Conservation (phyloP, 2,113 vertebrate species). For the Campylomormyrus tamandua region DNA sequence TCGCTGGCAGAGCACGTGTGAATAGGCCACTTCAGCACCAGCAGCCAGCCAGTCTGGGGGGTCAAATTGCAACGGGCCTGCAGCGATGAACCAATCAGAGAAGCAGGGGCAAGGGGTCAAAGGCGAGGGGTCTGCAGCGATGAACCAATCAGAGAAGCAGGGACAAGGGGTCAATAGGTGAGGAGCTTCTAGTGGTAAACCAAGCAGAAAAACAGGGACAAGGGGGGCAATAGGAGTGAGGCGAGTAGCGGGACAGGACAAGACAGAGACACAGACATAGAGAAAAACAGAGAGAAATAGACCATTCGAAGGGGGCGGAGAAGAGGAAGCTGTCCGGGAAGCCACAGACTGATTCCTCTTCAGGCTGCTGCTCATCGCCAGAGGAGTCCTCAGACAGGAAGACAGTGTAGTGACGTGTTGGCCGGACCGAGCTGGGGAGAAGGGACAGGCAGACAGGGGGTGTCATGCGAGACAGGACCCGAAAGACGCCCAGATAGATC, state of each 20-base stretch:
- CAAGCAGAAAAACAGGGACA: not conserved
- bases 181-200: not conserved
- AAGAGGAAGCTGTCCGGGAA: constrained; percentile 93
- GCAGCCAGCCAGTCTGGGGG: not conserved
- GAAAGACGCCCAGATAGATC: not conserved
- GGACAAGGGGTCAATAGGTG: not conserved
- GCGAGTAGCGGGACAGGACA: not conserved
- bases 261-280: not conserved
- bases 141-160: not conserved
- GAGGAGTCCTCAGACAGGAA: constrained; percentile 97
- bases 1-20: not conserved
- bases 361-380: constrained; percentile 83
- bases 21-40: not conserved
- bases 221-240: not conserved
- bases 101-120: not conserved
- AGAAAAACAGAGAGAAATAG: constrained; percentile 49
- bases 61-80: not conserved
- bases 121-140: not conserved
- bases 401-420: constrained; percentile 90
- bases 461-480: not conserved
- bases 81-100: not conserved
- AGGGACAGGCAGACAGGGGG: not conserved
- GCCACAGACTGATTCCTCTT: constrained; percentile 75
- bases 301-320: constrained; percentile 95
- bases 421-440: constrained; percentile 72